These are phyloP conservation scores for Solenodon paradoxus DNA, from an alignment of 2,113 vertebrate genomes.

Conservation along the genomic window DNA sequence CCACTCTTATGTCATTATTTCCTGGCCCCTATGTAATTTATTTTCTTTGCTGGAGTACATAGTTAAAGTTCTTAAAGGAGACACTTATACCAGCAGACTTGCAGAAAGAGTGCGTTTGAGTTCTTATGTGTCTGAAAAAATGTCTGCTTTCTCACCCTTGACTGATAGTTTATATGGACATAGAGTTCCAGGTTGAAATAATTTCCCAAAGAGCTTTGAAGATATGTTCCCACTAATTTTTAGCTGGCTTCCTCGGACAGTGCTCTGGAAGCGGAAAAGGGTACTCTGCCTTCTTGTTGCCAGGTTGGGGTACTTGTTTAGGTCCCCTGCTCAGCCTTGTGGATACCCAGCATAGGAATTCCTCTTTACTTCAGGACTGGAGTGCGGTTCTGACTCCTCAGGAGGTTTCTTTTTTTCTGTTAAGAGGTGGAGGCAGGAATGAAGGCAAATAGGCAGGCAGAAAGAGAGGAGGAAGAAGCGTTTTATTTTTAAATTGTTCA, in stretches of 20 bases:
- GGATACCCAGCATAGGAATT: not conserved
- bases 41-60: not conserved
- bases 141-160: not conserved
- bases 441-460: too few relatives aligned
- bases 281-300: not conserved
- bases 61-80: not conserved
- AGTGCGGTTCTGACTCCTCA: not conserved
- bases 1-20: constrained; percentile 18
- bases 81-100: not conserved
- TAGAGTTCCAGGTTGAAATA: not conserved
- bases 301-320: not conserved
- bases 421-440: too few relatives aligned
- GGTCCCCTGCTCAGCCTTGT: not conserved
- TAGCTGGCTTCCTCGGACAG: not conserved
- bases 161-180: not conserved
- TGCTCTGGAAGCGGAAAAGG: not conserved
- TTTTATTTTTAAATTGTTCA: too few relatives aligned
- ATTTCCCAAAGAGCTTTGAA: not conserved
- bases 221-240: not conserved
- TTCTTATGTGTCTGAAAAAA: constrained; percentile 10
- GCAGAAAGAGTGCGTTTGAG: not conserved
- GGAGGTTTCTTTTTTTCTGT: too few relatives aligned
- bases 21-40: not conserved
- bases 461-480: too few relatives aligned
- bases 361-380: not conserved